Conservation (phyloP, 2,888 invertebrate genomes). For the Julus scandinavius region DNA sequence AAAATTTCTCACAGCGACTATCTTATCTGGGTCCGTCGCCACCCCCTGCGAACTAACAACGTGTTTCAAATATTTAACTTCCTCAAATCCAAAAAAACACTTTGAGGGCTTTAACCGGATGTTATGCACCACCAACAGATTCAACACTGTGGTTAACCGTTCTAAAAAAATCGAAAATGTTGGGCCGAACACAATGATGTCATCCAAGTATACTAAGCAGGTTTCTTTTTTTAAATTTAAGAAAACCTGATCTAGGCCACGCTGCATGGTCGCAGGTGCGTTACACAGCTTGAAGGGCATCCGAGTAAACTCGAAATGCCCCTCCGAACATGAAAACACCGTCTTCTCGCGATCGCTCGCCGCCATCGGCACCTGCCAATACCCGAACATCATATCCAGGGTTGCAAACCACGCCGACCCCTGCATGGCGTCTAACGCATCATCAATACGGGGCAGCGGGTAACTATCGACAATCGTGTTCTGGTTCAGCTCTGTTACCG, state of each 20-base stretch:
- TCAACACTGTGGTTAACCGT: too few species aligned
- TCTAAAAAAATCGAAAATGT: background rate
- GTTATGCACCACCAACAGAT: background rate
- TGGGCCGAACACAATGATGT: background rate
- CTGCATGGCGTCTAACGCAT: background rate
- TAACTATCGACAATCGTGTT: background rate
- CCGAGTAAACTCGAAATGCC: background rate
- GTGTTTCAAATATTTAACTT: background rate
- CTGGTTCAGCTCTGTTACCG: background rate
- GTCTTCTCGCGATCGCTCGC: background rate
- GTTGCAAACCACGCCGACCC: background rate
- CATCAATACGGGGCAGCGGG: background rate
- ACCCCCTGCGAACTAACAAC: background rate
- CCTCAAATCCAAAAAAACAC: background rate
- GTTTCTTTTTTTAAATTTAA: background rate
- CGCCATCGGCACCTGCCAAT: background rate
- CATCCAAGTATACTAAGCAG: background rate
- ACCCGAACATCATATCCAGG: background rate
- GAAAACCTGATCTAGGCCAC: background rate
- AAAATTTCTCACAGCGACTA: background rate
- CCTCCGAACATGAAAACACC: background rate
- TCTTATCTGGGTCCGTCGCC: background rate
- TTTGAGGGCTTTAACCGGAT: background rate
- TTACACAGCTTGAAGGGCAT: background rate
- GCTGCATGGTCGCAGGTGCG: slow-evolving; percentile 1